A percentile compares a stretch with the other conserved stretches of the same genome.
phyloP scores from a whole-genome alignment of 2,113 vertebrate genomes.

The Mystacornis crossleyi region DNA sequence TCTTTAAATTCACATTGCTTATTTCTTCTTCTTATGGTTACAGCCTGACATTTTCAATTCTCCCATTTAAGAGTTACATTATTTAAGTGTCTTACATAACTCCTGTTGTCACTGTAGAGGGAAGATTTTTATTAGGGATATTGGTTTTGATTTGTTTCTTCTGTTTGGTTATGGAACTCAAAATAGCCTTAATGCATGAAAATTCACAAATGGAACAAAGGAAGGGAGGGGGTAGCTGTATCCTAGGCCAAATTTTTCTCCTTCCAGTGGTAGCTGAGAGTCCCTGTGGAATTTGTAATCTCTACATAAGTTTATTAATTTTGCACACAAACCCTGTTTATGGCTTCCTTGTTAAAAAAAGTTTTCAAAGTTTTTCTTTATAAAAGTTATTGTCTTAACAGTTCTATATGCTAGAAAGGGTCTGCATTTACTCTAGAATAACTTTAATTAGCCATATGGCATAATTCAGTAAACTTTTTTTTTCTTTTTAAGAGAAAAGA shows the following conservation, averaged over 20 bases:
- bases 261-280: neutral
- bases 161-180: neutral
- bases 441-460: slow-evolving; percentile 7
- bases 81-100: neutral
- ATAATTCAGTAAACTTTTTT: neutral
- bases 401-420: neutral
- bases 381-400: neutral
- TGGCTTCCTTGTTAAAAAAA: neutral
- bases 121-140: neutral
- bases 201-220: neutral
- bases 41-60: neutral
- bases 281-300: neutral
- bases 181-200: neutral
- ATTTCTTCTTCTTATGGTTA: neutral
- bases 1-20: neutral
- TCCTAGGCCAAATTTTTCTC: neutral
- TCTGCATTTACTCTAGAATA: neutral
- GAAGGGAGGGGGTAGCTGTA: neutral
- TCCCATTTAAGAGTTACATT: neutral
- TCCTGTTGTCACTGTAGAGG: neutral
- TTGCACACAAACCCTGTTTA: neutral
- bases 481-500: neutral
- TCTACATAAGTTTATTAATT: neutral
- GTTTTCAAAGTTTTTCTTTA: neutral
- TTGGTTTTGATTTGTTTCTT: neutral